Base-by-base conservation (phyloP, 2,888 invertebrate species). In the Bombylius discolor region DNA sequence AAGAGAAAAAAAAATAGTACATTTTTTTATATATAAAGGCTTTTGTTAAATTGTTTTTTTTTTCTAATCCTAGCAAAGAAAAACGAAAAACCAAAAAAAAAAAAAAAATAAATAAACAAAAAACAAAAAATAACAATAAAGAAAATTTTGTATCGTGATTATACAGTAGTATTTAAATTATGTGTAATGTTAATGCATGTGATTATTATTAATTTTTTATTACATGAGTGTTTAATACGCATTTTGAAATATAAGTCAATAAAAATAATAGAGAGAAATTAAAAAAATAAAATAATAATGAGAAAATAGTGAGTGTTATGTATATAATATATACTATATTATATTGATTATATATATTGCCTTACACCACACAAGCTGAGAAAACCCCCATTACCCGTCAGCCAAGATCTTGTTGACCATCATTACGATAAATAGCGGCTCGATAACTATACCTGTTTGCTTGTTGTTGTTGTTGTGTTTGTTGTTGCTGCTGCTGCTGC, bases 311-410 rank as follows among this genome's bases (percentile, higher is more conserved):
- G 36, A 42, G 11, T 11, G 5, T 11, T 42, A 42, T 42, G 12
- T 42, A 4, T 11, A 42, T 42, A 11, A 42, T 42, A 42, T 42
- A 42, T 11, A 11, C 11, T 42, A 42, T 42, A 11, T 42, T 42
- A 5, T 42, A 11, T 42, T 42, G 8, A 11, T 42, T 42, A 4
- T 42, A 11, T 8, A 11, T 42, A 42, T 42, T 42, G 39, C 39
- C 39, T 42, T 42, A 42, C 39, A 42, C 39, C 39, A 42, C 39
- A 79, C 86, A 87, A 81, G 87, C 87, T 77, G 85, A 85, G 79
- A 86, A 83, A 77, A 85, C 83, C 77, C 83, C 84, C 82, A 85
- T 82, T 78, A 84, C 84, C 78, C 85, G 85, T 87, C 87, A 87
- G 79, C 81, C 82, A 78, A 82, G 78, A 72, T 83, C 82, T 72